Base-by-base conservation (phyloP, 1,140 invertebrate genomes). In the Lordiphosa clarofinis region DNA sequence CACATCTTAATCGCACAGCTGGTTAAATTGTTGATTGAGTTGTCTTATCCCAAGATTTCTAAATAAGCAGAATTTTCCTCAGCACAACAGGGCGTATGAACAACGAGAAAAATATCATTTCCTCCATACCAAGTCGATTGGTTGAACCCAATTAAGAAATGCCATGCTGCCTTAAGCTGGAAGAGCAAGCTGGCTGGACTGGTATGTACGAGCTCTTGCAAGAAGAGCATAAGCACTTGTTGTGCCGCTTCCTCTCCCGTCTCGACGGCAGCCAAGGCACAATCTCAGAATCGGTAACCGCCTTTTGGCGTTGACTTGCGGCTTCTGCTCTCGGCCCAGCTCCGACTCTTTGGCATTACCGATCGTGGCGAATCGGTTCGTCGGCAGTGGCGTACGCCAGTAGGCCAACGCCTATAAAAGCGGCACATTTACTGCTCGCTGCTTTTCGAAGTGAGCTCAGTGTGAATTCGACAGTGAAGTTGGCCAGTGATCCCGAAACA, bases 401-500 rank as follows among this genome's bases (percentile, higher is more conserved):
- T 15, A 15, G 15, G 15, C 15, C 15, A 15, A 15, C 15, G 15
- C 60, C 78, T 87, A 87, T 87, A 87, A 87, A 87, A 87, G 73
- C 62, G 21, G 59, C 59, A 43, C 63, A 87, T 87, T 87, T 86
- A 76, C 68, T 64, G 65, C 65, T 79, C 33, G 69, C 50, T 78
- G 76, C 61, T 87, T 86, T 87, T 86, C 55, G 48, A 68, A 76
- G 75, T 67, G 58, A 62, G 64, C 68, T 87, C 86, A 87, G 86
- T 87, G 74, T 86, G 73, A 54, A 58, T 63, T 56, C 37, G 49
- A 59, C 75, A 82, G 58, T 55, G 72, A 43, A 86, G 81, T 86
- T 73, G 74, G 72, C 68, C 68, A 73, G 81, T 65, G 62, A 57
- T 40, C 38, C 44, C 43, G 35, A 35, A 46, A 12, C 31, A 36